Evolutionary conservation across 1,140 invertebrate genomes (phyloP).

Genomic region (Aporrectodea caliginosa): DNA sequence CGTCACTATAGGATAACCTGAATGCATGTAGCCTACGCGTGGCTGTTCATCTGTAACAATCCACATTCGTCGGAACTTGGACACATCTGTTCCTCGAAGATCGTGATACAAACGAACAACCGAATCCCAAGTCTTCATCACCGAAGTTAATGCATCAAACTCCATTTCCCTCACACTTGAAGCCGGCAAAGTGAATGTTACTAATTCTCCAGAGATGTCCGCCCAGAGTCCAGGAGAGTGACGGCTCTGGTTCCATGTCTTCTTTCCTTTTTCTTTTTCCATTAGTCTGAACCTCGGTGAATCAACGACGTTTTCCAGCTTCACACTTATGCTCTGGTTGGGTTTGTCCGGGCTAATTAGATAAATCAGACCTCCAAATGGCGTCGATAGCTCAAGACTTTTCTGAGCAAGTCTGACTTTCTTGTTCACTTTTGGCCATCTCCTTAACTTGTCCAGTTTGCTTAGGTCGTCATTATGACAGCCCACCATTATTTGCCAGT

Average conservation of each 20-base stretch:
- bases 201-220: slow-evolving; percentile 36
- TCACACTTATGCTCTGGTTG: slow-evolving; percentile 1
- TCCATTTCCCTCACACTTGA: slow-evolving; percentile 26
- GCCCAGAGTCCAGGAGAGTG: slow-evolving; percentile 37
- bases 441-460: neutral
- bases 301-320: slow-evolving; percentile 18
- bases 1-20: slow-evolving; percentile 40
- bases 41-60: slow-evolving; percentile 39
- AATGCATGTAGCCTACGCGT: slow-evolving; percentile 38
- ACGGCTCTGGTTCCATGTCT: slow-evolving; percentile 22
- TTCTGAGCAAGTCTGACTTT: neutral
- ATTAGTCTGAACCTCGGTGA: slow-evolving; percentile 18
- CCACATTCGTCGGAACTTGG: slow-evolving; percentile 30
- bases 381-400: neutral
- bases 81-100: slow-evolving; percentile 33
- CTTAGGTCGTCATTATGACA: neutral
- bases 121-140: slow-evolving; percentile 36
- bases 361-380: slow-evolving; percentile 29
- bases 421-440: slow-evolving; percentile 17
- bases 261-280: slow-evolving; percentile 8
- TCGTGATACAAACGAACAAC: slow-evolving; percentile 33
- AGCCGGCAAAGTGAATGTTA: slow-evolving; percentile 38
- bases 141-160: slow-evolving; percentile 29
- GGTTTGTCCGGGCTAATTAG: slow-evolving; percentile 21
- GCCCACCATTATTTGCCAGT: slow-evolving; percentile 11